Conservation (phyloP, 2,888 invertebrate genomes). For the Cenopis cana region DNA sequence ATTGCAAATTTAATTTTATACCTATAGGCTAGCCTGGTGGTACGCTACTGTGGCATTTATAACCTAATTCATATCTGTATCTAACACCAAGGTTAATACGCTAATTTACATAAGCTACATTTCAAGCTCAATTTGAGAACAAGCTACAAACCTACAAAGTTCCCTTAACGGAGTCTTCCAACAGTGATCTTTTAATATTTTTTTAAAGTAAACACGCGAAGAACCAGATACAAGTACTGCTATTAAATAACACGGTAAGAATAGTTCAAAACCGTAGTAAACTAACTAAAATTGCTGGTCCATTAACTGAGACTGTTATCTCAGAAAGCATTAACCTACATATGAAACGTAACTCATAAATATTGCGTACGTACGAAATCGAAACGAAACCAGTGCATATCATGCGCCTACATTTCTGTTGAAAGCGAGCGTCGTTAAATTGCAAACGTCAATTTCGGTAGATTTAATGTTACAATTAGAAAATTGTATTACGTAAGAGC, state of each 20-base stretch:
- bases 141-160: neutral
- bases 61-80: no score
- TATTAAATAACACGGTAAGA: conserved; percentile 27
- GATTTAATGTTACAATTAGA: conserved; percentile 54
- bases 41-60: neutral
- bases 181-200: neutral
- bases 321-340: conserved; percentile 76
- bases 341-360: conserved; percentile 69
- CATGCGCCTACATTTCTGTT: conserved; percentile 69
- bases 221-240: conserved; percentile 1
- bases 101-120: neutral
- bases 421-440: conserved; percentile 72
- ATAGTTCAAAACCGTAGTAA: conserved; percentile 29
- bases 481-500: conserved; percentile 48
- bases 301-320: conserved; percentile 60
- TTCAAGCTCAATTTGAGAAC: neutral
- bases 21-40: no score
- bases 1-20: no score
- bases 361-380: conserved; percentile 67
- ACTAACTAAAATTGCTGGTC: conserved; percentile 43
- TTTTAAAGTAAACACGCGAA: conserved; percentile 8
- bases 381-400: conserved; percentile 68
- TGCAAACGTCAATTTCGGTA: conserved; percentile 58
- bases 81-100: neutral
- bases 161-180: no score